Evolutionary conservation across 2,113 vertebrate species (phyloP), one percentile per base, ranked within the genome.

Genomic region (Hydrolagus affinis): DNA sequence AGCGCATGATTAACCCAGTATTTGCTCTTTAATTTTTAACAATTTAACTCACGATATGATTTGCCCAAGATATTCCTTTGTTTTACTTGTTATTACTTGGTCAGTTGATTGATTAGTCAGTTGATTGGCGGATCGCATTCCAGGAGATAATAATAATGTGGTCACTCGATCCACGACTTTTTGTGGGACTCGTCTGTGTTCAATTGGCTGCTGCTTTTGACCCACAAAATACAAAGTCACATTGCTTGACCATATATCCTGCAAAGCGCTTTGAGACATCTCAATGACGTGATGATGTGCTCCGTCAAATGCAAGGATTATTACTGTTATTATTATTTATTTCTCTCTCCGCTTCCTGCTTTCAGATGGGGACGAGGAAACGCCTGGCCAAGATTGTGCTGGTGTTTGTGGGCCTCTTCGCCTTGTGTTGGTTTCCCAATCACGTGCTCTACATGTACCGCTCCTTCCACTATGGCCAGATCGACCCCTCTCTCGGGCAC

Each of bases 331-430:
- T 85, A 57, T 0, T 0, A 85, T 85, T 90, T 56, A 88, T 85
- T 74, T 85, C 85, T 89, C 57, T 88, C 0, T 90, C 87, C 21
- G 78, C 23, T 89, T 66, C 88, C 10, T 89, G 21, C 88, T 91
- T 90, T 88, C 87, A 98, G 96, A 96, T 97, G 95, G 96, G 98
- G 90, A 96, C 96, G 11, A 94, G 96, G 89, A 97, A 96, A 89
- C 95, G 96, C 0, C 92, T 98, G 91, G 96, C 97, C 66, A 97
- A 96, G 92, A 97, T 96, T n/a, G 96, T 98, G 77, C 88, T 98
- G 69, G 96, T 98, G 69, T 97, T 98, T 8, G 96, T 97, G 87
- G 95, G 92, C 32, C 93, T 95, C 86, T 98, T 98, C 75, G 92
- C 95, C 7, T 86, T 97, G 70, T 98, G 96, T 87, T 98, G 97